Conservation (phyloP, 2,797 vertebrate genomes). For the Sebastes glaucus region DNA sequence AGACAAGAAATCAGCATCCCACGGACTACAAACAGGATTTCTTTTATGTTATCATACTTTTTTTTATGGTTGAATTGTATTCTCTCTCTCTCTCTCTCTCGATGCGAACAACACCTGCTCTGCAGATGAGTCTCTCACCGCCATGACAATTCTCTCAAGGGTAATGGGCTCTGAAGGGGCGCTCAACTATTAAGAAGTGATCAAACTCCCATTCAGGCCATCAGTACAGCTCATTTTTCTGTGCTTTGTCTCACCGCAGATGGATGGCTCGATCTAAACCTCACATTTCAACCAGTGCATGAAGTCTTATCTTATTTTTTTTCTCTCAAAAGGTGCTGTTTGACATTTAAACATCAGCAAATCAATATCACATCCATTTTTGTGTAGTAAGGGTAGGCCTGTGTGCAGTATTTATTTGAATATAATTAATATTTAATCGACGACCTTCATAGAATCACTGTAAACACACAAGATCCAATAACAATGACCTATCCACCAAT, state of each 20-base stretch:
- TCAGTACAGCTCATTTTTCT: constrained; percentile 12
- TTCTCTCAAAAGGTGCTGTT: background rate
- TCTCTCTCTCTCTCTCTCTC: background rate
- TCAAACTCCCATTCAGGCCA: constrained; percentile 56
- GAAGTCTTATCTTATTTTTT: background rate
- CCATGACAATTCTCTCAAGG: constrained; percentile 28
- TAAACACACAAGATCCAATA: background rate
- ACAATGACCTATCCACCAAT: background rate
- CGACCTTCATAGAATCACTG: background rate
- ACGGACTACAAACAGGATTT: background rate
- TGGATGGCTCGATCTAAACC: background rate
- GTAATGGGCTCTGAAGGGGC: constrained; percentile 50
- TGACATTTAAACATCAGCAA: background rate
- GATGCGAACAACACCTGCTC: constrained; percentile 17
- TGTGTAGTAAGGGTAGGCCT: background rate
- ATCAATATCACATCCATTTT: constrained; percentile 1
- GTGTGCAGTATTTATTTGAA: background rate
- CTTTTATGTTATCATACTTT: background rate
- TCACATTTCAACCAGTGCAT: background rate
- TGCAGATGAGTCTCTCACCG: constrained; percentile 4
- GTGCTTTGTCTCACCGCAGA: constrained; percentile 18
- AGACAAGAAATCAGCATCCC: background rate
- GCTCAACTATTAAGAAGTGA: constrained; percentile 54
- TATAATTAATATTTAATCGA: background rate
- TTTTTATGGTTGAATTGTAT: background rate